Percentiles rank a stretch among this genome's conserved stretches.
Evolutionary conservation across 2,113 vertebrate genomes (phyloP).

Genomic region (Pomatorhinus ruficollis): DNA sequence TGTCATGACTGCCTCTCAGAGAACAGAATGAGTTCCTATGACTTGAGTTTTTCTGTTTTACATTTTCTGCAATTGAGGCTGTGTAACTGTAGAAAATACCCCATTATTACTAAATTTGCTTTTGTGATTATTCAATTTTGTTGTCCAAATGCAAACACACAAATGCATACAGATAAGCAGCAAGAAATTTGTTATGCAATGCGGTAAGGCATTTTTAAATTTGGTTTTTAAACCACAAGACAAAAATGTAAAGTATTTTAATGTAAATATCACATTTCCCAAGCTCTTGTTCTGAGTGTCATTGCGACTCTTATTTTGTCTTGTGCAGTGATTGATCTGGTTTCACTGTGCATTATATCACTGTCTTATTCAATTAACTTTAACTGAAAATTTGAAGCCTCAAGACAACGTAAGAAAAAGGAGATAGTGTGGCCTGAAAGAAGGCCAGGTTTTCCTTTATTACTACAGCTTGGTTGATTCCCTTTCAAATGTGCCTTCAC

Average conservation of each 20-base stretch:
- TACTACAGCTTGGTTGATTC: background rate
- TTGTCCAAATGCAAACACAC: background rate
- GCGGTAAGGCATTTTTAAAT: slow-evolving; percentile 21
- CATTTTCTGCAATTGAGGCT: slow-evolving; percentile 1
- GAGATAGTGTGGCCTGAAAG: background rate
- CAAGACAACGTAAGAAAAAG: slow-evolving; percentile 28
- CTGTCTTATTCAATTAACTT: slow-evolving; percentile 74
- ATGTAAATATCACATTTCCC: slow-evolving; percentile 73
- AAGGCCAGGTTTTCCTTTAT: background rate
- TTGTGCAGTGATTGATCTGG: slow-evolving; percentile 67
- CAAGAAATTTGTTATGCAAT: slow-evolving; percentile 16
- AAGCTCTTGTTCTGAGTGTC: slow-evolving; percentile 65
- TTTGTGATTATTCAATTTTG: slow-evolving; percentile 20
- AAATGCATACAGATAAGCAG: background rate
- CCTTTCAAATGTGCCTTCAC: background rate
- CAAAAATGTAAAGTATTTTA: slow-evolving; percentile 72
- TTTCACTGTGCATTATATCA: slow-evolving; percentile 65
- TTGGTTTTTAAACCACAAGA: slow-evolving; percentile 28
- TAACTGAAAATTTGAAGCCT: slow-evolving; percentile 61
- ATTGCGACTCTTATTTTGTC: slow-evolving; percentile 48
- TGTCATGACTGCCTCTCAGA: background rate
- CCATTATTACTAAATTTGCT: background rate
- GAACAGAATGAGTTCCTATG: background rate
- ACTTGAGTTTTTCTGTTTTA: background rate
- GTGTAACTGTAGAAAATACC: background rate